Evolutionary conservation across 2,113 vertebrate species (phyloP).

Genomic region (Recurvirostra avosetta): DNA sequence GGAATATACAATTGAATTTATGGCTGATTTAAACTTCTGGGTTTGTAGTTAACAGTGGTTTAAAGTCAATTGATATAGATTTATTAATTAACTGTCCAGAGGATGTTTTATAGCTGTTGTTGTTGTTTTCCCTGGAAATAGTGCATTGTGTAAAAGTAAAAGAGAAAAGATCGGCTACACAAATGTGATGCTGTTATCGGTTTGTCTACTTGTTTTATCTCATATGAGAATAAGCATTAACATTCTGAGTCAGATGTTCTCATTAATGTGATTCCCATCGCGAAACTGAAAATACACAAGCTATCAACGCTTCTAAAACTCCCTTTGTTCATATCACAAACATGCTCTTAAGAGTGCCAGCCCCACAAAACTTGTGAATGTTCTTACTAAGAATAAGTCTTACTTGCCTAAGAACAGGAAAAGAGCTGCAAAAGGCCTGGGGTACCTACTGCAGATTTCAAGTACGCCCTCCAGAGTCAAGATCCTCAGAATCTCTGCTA

Average conservation of each 20-base stretch:
- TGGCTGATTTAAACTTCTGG: not conserved
- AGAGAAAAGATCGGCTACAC: not conserved
- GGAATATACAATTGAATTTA: not conserved
- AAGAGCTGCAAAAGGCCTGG: not conserved
- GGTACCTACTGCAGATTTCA: not conserved
- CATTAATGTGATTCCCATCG: constrained; percentile 32
- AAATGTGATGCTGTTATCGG: not conserved
- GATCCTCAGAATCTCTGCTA: not conserved
- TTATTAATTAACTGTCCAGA: constrained; percentile 39
- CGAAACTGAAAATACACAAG: constrained; percentile 14
- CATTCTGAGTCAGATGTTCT: constrained; percentile 43
- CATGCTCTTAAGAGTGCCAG: not conserved
- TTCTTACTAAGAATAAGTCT: not conserved
- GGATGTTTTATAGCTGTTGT: not conserved
- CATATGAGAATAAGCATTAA: constrained; percentile 21
- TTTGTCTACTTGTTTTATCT: constrained; percentile 49
- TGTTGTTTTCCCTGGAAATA: constrained; percentile 17
- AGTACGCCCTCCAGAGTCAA: not conserved
- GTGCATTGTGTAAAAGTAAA: not conserved
- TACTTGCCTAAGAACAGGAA: not conserved
- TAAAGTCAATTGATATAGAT: constrained; percentile 23
- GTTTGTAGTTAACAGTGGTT: not conserved
- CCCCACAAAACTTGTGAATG: not conserved
- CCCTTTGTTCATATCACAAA: constrained; percentile 20
- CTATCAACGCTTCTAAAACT: constrained; percentile 24